phyloP scores from a whole-genome alignment of 2,797 vertebrate genomes.

The Odontamblyopus rebecca region DNA sequence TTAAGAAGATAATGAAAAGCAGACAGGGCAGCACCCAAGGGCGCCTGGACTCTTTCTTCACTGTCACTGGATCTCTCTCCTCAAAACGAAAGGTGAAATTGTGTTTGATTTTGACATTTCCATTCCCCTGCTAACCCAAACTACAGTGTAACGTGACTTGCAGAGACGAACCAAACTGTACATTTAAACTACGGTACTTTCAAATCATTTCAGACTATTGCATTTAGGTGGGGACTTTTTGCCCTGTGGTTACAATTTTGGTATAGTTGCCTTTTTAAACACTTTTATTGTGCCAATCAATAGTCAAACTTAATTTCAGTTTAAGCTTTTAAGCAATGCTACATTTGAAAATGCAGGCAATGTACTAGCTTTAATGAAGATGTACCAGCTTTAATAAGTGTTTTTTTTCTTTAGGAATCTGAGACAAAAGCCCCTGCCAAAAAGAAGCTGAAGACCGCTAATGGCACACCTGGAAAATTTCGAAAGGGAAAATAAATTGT shows the following conservation, averaged over 20 bases:
- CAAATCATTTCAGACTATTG: neutral
- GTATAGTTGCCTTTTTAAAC: too few relatives aligned
- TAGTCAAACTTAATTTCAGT: too few relatives aligned
- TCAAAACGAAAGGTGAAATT: constrained; percentile 88
- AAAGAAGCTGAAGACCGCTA: constrained; percentile 86
- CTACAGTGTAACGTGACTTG: neutral
- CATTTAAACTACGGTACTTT: neutral
- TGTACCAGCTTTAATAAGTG: too few relatives aligned
- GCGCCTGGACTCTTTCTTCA: constrained; percentile 93
- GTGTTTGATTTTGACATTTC: neutral
- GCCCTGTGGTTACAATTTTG: neutral
- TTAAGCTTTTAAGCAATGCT: too few relatives aligned
- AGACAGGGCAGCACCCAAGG: constrained; percentile 95
- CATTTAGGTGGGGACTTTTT: neutral
- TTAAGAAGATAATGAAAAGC: constrained; percentile 88
- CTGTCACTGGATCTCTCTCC: constrained; percentile 90
- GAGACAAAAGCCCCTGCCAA: constrained; percentile 86
- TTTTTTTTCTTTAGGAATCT: constrained; percentile 63
- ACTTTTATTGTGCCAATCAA: too few relatives aligned
- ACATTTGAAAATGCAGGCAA: too few relatives aligned
- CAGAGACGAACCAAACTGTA: neutral
- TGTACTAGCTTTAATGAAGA: neutral
- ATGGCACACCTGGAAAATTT: constrained; percentile 74
- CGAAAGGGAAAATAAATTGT: constrained; percentile 80
- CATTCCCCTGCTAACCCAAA: neutral